Percentiles rank a stretch among this genome's conserved stretches.
Evolutionary conservation across 2,797 vertebrate genomes (phyloP).

Genomic region (Calcarius lapponicus): DNA sequence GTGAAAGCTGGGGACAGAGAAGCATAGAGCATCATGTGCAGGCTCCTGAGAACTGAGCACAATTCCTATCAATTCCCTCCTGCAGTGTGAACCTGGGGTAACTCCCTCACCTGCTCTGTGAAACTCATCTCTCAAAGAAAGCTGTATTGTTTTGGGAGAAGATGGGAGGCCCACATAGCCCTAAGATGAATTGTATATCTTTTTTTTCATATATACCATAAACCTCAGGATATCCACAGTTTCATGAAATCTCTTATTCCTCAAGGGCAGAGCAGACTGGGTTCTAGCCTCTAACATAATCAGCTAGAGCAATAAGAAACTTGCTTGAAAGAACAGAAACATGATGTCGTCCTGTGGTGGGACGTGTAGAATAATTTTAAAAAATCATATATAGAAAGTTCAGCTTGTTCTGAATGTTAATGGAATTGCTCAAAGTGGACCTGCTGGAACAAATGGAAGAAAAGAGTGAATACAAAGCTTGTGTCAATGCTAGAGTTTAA

Average conservation of each 20-base stretch:
- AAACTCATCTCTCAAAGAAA: neutral
- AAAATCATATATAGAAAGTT: neutral
- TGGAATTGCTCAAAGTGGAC: neutral
- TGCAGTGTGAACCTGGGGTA: neutral
- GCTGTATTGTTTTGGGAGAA: neutral
- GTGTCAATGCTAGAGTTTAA: neutral
- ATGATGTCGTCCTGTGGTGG: accelerated
- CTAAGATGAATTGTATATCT: neutral
- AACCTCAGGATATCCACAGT: neutral
- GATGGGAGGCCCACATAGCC: neutral
- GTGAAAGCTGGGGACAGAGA: neutral
- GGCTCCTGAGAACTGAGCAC: neutral
- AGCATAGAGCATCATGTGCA: accelerated
- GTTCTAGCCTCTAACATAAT: neutral
- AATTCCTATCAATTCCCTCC: neutral
- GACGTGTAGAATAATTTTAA: neutral
- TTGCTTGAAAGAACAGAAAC: neutral
- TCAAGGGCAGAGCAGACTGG: neutral
- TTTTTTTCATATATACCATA: neutral
- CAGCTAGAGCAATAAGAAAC: neutral
- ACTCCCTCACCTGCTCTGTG: neutral
- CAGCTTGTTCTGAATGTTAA: neutral
- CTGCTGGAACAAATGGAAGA: neutral
- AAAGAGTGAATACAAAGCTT: neutral
- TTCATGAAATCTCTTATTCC: neutral